Conservation (phyloP, 1,140 invertebrate genomes). For the Parasteatoda tepidariorum region DNA sequence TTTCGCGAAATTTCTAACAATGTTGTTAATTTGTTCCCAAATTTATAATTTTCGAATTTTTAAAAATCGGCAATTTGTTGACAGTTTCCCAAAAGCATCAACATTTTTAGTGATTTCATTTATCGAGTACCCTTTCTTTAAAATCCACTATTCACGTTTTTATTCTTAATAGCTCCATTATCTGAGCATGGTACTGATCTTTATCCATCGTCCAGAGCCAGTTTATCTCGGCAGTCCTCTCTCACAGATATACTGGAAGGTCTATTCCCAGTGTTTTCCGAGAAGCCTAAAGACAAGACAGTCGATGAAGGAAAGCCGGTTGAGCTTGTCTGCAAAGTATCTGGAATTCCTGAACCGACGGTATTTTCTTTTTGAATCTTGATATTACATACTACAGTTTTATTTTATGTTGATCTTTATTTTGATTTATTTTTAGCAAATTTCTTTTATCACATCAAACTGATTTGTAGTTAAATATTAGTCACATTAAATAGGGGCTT, state of each 20-base stretch:
- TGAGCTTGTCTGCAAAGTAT: slow-evolving; percentile 84
- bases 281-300: slow-evolving; percentile 84
- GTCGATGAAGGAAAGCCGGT: slow-evolving; percentile 84
- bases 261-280: slow-evolving; percentile 91
- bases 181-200: slow-evolving; percentile 90
- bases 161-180: slow-evolving; percentile 77
- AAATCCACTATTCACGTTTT: neutral
- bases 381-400: too few species aligned
- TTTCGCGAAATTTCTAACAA: too few species aligned
- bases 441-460: too few species aligned
- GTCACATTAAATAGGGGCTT: too few species aligned
- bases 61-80: too few species aligned
- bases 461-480: too few species aligned
- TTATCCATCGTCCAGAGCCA: slow-evolving; percentile 81
- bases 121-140: neutral
- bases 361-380: slow-evolving; percentile 14
- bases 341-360: slow-evolving; percentile 90
- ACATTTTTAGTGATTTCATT: neutral
- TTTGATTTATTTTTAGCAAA: neutral
- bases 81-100: neutral
- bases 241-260: slow-evolving; percentile 90
- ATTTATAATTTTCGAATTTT: too few species aligned
- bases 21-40: too few species aligned
- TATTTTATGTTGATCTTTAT: neutral
- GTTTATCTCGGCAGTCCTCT: slow-evolving; percentile 88